Evolutionary conservation across 2,888 invertebrate genomes (phyloP).

Genomic region (Leuctra nigra): DNA sequence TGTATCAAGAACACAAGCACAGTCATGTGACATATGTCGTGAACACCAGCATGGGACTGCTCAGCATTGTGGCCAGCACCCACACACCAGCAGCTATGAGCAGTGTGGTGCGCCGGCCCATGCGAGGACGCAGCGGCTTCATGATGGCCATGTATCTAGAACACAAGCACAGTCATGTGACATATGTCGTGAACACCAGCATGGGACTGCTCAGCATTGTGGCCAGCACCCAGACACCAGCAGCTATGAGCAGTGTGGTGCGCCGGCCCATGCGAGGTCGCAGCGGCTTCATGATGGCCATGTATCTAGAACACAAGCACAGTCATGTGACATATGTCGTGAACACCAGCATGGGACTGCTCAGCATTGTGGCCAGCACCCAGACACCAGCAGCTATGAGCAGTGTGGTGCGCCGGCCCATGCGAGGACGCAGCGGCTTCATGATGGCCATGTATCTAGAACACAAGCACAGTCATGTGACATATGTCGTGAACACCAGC

Average conservation of each 20-base stretch:
- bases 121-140: background rate
- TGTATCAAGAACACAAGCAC: background rate
- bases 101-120: background rate
- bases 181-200: background rate
- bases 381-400: background rate
- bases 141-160: background rate
- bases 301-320: background rate
- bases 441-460: background rate
- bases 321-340: background rate
- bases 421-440: background rate
- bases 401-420: background rate
- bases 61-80: background rate
- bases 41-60: background rate
- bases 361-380: background rate
- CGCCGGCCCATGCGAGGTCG: background rate
- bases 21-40: background rate
- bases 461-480: background rate
- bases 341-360: background rate
- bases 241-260: background rate
- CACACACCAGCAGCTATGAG: background rate
- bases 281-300: background rate
- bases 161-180: background rate
- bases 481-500: background rate
- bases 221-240: background rate
- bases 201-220: background rate